Evolutionary conservation across 1,140 invertebrate genomes (phyloP).

Genomic region (Meloidogyne exigua): DNA sequence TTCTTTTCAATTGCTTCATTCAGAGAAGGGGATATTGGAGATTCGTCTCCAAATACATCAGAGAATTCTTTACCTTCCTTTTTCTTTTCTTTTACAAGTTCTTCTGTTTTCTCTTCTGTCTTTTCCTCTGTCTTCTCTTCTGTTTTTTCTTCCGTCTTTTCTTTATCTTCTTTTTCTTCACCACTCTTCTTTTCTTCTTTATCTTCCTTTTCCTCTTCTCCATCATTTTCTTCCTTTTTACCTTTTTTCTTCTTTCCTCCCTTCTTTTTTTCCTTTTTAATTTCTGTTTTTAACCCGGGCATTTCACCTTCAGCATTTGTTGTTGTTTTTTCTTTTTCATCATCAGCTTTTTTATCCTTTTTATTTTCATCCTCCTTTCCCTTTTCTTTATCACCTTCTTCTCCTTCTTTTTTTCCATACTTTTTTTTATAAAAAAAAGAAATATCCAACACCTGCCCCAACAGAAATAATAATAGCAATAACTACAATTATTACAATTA

Average conservation of each 20-base stretch:
- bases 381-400: background rate
- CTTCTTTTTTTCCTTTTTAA: background rate
- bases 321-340: background rate
- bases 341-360: too few species aligned
- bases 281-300: background rate
- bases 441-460: background rate
- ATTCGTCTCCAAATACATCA: too few species aligned
- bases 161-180: background rate
- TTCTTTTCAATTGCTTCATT: too few species aligned
- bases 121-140: background rate
- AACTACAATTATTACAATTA: background rate
- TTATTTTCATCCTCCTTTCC: background rate
- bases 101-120: background rate
- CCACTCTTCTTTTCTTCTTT: too few species aligned
- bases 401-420: background rate
- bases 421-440: background rate
- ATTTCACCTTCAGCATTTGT: background rate
- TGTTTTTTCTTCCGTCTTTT: background rate
- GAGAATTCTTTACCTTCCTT: background rate
- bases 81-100: background rate
- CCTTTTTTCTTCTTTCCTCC: background rate
- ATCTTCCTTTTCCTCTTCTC: background rate
- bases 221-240: too few species aligned
- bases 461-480: background rate
- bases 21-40: too few species aligned